Evolutionary conservation across 1,140 invertebrate genomes (phyloP).

Genomic region (Octopus bimaculoides): DNA sequence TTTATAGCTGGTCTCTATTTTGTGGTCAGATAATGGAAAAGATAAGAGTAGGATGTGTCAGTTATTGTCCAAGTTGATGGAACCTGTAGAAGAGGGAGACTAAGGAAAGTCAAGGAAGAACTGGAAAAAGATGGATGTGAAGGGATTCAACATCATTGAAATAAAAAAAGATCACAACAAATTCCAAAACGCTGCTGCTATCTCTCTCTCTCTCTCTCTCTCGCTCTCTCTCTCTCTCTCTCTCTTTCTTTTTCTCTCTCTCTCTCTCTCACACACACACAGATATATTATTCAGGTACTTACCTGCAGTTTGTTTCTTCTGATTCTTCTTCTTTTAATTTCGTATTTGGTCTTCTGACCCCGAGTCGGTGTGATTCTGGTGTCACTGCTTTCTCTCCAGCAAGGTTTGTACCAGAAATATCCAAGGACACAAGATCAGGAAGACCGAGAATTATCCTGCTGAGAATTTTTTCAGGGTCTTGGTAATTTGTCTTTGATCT

Average conservation of each 20-base stretch:
- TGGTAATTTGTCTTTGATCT: conserved; percentile 43
- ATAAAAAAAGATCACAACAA: too few species aligned
- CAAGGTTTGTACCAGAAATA: conserved; percentile 85
- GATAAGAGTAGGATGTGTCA: too few species aligned
- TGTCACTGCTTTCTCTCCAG: conserved; percentile 67
- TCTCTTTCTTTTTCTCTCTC: not conserved
- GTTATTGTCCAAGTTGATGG: too few species aligned
- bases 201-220: too few species aligned
- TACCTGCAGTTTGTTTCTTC: not conserved
- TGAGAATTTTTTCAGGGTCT: conserved; percentile 67
- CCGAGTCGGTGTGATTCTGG: conserved; percentile 25
- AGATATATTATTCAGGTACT: not conserved
- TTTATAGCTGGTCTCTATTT: too few species aligned
- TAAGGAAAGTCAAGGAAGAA: too few species aligned
- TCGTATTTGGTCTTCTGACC: not conserved
- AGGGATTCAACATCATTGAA: too few species aligned
- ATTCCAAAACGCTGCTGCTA: too few species aligned
- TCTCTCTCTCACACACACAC: not conserved
- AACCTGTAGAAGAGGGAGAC: too few species aligned
- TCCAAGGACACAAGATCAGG: conserved; percentile 78
- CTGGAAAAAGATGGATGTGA: too few species aligned
- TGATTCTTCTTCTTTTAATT: conserved; percentile 1
- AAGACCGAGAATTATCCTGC: conserved; percentile 70
- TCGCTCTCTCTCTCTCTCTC: too few species aligned
- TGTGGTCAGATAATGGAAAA: too few species aligned